Evolutionary conservation across 92 coral and sea anemone species (phyloP).

Genomic region (Heteractis magnifica): DNA sequence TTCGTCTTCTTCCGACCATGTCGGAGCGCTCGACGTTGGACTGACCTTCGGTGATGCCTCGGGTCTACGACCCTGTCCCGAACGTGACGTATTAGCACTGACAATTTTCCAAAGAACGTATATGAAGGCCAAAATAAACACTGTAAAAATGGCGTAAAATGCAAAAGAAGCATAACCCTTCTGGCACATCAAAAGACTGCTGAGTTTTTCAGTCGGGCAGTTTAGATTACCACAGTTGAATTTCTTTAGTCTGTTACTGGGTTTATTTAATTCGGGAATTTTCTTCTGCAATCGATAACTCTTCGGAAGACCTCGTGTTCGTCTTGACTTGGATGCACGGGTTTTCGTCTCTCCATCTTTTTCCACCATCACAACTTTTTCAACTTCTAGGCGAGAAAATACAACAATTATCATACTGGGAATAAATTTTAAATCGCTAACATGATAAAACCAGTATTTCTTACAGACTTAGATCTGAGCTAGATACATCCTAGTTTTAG

Average conservation of each 20-base stretch:
- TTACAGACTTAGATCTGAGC: neutral
- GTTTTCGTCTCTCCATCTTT: conserved; percentile 35
- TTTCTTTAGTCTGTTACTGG: conserved; percentile 31
- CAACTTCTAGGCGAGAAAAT: neutral
- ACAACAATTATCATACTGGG: neutral
- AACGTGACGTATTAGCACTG: conserved; percentile 77
- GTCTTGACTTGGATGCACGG: conserved; percentile 32
- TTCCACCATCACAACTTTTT: conserved; percentile 19
- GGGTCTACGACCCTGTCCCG: conserved; percentile 71
- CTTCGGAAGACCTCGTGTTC: conserved; percentile 41
- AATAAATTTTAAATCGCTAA: neutral
- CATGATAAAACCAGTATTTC: conserved; percentile 4
- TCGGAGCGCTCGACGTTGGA: conserved; percentile 63
- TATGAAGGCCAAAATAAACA: conserved; percentile 73
- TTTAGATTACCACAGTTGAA: conserved; percentile 45
- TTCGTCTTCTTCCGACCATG: conserved; percentile 42
- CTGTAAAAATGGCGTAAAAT: conserved; percentile 75
- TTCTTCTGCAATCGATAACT: conserved; percentile 54
- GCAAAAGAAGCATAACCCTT: conserved; percentile 91
- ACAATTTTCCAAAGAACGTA: conserved; percentile 94
- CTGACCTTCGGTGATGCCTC: conserved; percentile 51
- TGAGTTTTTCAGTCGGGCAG: conserved; percentile 74
- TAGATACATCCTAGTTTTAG: too few relatives aligned
- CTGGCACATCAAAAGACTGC: conserved; percentile 80
- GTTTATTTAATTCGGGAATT: conserved; percentile 18